phyloP scores from a whole-genome alignment of 1,140 invertebrate species.

The Drosophila novamexicana region DNA sequence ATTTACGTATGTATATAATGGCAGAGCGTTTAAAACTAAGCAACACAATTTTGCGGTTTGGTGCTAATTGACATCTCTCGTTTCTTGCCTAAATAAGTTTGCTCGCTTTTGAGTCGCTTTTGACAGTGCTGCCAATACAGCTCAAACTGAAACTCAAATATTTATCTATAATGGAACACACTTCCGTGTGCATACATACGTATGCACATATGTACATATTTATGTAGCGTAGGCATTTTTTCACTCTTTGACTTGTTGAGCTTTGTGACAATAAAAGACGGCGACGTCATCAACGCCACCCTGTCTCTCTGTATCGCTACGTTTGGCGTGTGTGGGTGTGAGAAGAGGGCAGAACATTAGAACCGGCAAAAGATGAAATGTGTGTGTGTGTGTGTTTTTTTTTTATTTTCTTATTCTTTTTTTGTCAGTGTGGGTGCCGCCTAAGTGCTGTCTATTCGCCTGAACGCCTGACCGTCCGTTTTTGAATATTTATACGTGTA shows the following conservation, averaged over 20 bases:
- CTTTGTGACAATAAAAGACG: conserved; percentile 41
- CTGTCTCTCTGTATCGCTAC: conserved; percentile 16
- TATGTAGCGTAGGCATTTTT: conserved; percentile 23
- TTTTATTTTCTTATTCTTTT: conserved; percentile 23
- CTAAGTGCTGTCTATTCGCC: conserved; percentile 65
- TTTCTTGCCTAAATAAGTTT: conserved; percentile 46
- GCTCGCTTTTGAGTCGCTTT: conserved; percentile 37
- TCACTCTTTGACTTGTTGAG: conserved; percentile 48
- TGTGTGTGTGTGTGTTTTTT: conserved; percentile 38
- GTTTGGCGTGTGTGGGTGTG: conserved; percentile 28
- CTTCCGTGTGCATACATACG: conserved; percentile 39
- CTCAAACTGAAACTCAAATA: conserved; percentile 48
- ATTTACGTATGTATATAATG: conserved; percentile 14
- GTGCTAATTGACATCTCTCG: conserved; percentile 71
- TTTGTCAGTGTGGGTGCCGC: conserved; percentile 73
- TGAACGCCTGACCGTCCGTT: conserved; percentile 41
- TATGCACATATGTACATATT: conserved; percentile 10
- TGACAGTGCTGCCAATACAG: conserved; percentile 57
- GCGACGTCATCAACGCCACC: conserved; percentile 28
- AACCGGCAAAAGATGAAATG: conserved; percentile 74
- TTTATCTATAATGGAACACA: conserved; percentile 42
- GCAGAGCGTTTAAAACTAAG: conserved; percentile 7
- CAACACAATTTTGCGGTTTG: conserved; percentile 62
- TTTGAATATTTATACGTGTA: conserved; percentile 72
- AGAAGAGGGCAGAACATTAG: conserved; percentile 36